phyloP scores from a whole-genome alignment of 2,797 vertebrate genomes.

The Chelidonichthys spinosus region DNA sequence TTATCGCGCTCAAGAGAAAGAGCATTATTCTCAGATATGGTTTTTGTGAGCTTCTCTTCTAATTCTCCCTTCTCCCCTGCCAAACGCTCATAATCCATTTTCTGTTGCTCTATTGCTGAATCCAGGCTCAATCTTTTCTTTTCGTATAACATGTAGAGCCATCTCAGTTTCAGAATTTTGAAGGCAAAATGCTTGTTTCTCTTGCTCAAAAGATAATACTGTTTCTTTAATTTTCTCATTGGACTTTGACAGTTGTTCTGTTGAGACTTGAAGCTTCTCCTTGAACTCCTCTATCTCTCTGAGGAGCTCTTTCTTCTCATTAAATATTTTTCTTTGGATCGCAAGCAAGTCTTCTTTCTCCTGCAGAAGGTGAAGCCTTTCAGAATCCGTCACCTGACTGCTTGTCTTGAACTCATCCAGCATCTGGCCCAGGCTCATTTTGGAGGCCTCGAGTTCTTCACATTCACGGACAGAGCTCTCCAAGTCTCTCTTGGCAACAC shows the following conservation, averaged over 20 bases:
- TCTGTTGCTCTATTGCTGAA: slow-evolving; percentile 80
- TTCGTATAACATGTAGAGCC: slow-evolving; percentile 79
- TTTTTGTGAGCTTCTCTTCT: slow-evolving; percentile 81
- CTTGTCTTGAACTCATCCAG: slow-evolving; percentile 90
- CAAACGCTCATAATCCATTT: slow-evolving; percentile 80
- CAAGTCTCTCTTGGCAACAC: slow-evolving; percentile 74
- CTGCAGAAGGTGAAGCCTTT: slow-evolving; percentile 86
- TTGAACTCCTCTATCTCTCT: slow-evolving; percentile 81
- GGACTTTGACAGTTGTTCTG: slow-evolving; percentile 70
- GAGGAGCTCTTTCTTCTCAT: slow-evolving; percentile 86
- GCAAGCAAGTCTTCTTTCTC: slow-evolving; percentile 89
- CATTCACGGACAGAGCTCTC: slow-evolving; percentile 74
- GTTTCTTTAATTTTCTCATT: slow-evolving; percentile 76
- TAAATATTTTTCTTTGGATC: slow-evolving; percentile 81
- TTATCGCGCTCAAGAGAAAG: slow-evolving; percentile 82
- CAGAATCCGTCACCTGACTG: slow-evolving; percentile 84
- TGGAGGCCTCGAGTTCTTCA: slow-evolving; percentile 85
- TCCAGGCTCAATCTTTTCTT: slow-evolving; percentile 87
- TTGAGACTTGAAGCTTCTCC: slow-evolving; percentile 75
- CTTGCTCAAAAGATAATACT: slow-evolving; percentile 75
- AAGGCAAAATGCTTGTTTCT: slow-evolving; percentile 78
- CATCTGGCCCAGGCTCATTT: slow-evolving; percentile 79
- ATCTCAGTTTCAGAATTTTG: slow-evolving; percentile 82
- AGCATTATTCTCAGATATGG: slow-evolving; percentile 73
- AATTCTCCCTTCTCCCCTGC: slow-evolving; percentile 79